Base-by-base conservation (phyloP, 2,888 invertebrate genomes). In the Camponotus fellah region DNA sequence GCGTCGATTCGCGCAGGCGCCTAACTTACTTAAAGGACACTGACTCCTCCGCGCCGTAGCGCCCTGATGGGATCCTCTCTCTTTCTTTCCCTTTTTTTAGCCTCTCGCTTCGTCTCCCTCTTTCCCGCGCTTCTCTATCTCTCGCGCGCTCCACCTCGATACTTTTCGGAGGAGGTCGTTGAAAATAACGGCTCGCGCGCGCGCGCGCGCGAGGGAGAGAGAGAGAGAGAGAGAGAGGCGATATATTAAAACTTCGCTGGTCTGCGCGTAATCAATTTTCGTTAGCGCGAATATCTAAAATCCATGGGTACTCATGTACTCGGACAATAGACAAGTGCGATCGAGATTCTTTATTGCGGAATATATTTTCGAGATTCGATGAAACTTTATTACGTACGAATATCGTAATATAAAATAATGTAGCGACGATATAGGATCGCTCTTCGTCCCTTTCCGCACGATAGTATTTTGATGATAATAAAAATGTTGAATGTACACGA, bases 21-120 rank as follows among this genome's bases (percentile, higher is more conserved):
- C 86, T 90, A 91, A 90, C 91, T 91, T 90, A 92, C 93, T 93
- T 92, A 93, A 93, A 93, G 94, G 93, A 94, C 94, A 93, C 93
- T 93, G 93, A 94, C 94, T 93, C 92, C 84, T 72, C 69, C 80
- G 80, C 85, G 80, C 84, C 85, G 85, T 86, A 85, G 76, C 69
- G 56, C 60, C 75, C 83, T 62, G 81, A 77, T 81, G 64, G 65
- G 82, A 53, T 60, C 62, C 56, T 79, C 86, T 79, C 79, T 79
- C 69, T 79, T 69, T 79, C 69, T 69, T 53, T 43, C 77, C 53
- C 60, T 69, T 60, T 81, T 80, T 80, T 64, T 37, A 17, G 32
- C 65, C 17, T 65, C 64, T 26, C 68, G 21, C 53, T 43, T 40
- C 53, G 2, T 49, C 34, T 26, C 60, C 17, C 58, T 21, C 56